Conservation (phyloP, 2,797 vertebrate genomes). For the Brachymystax lenok region DNA sequence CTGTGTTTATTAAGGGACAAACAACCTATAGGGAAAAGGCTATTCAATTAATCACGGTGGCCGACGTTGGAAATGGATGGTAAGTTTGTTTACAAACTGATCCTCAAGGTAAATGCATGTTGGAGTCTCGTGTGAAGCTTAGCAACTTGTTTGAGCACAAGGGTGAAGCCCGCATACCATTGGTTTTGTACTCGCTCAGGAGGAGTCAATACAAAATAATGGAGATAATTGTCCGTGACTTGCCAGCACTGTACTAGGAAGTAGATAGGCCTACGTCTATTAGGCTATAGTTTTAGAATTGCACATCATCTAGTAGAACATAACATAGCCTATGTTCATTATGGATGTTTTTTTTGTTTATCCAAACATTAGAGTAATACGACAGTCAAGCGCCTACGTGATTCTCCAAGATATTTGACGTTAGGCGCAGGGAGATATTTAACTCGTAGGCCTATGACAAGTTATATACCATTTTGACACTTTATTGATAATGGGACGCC, state of each 20-base stretch:
- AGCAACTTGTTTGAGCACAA: conserved; percentile 59
- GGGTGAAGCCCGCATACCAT: conserved; percentile 66
- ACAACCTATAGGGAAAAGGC: conserved; percentile 13
- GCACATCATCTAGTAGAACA: background rate
- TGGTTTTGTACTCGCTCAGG: conserved; percentile 39
- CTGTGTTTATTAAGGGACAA: conserved; percentile 11
- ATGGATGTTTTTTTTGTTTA: too few species aligned
- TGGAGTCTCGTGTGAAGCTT: background rate
- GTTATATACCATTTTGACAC: background rate
- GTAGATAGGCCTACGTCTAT: background rate
- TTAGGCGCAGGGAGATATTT: background rate
- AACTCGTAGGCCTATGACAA: too few species aligned
- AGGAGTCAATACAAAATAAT: conserved; percentile 28
- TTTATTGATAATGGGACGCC: background rate
- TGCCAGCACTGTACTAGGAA: background rate
- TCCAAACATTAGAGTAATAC: background rate
- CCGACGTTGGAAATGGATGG: conserved; percentile 60
- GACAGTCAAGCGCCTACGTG: background rate
- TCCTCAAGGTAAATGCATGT: background rate
- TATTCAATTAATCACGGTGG: conserved; percentile 14
- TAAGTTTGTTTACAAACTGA: conserved; percentile 39
- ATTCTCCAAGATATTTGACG: background rate
- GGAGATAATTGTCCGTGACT: conserved; percentile 3
- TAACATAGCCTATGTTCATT: too few species aligned
- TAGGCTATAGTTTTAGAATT: background rate